Evolutionary conservation across 2,113 vertebrate species (phyloP), one percentile per base, ranked within the genome.

Genomic region (Oncorhynchus gorbuscha): DNA sequence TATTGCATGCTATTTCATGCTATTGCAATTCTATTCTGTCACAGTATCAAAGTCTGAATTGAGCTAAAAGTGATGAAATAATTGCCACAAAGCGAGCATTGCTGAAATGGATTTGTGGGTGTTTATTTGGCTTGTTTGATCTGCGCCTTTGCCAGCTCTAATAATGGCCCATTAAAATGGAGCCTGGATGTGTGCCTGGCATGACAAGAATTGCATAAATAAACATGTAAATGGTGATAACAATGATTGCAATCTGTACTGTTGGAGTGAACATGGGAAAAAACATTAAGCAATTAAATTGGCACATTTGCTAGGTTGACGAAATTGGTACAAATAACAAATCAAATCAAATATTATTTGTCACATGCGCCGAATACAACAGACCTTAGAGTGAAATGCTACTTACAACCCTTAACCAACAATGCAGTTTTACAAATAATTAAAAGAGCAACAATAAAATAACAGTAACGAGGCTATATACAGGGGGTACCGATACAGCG

Each of bases 131-230:
- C 61, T 59, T 73, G 55, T 68, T 73, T 69, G 66, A 70, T 81
- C 67, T 67, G 72, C 55, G 66, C 71, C 75, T 69, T 70, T 64
- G 70, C 45, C 59, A 51, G 58, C 55, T 71, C 69, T 74, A 71
- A 74, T 81, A 81, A 73, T 77, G 62, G 24, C 24, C 73, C 59
- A 49, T 64, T 78, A 72, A 78, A 72, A n/a, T 69, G 64, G 39
- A 61, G 55, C 32, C 76, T 82, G 80, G 76, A 78, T 64, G 51
- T 65, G 49, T 74, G 80, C 72, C 73, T 71, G 26, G 73, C 35
- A 66, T 81, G 26, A 74, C 67, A 58, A 64, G 76, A 77, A 81
- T 55, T 69, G 59, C 64, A 66, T 69, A n/a, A 76, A 59, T 64
- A n/a, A 68, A 64, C 62, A 76, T 55, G 26, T 72, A 16, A 71